Percentiles rank a stretch among this genome's conserved stretches.
phyloP scores from a whole-genome alignment of 2,797 vertebrate species.

The Taeniopygia guttata region DNA sequence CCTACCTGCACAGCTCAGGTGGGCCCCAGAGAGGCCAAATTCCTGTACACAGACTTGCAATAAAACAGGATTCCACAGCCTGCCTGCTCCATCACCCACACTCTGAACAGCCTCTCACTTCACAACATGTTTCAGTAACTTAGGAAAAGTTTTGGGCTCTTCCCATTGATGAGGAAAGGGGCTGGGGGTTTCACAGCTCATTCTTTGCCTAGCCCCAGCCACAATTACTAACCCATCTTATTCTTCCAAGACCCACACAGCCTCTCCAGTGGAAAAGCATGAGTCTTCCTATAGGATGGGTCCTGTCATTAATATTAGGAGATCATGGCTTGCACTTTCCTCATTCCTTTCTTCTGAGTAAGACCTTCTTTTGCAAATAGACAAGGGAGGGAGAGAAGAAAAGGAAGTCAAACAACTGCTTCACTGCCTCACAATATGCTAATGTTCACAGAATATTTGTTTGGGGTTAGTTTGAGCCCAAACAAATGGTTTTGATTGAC shows the following conservation, averaged over 20 bases:
- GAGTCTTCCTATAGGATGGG: not conserved
- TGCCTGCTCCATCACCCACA: not conserved
- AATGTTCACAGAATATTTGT: not conserved
- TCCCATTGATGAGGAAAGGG: not conserved
- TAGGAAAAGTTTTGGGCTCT: not conserved
- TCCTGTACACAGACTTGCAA: not conserved
- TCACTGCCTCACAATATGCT: not conserved
- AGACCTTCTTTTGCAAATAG: not conserved
- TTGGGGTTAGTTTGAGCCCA: not conserved
- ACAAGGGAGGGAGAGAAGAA: not conserved
- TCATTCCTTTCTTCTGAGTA: constrained; percentile 36
- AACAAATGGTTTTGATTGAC: not conserved
- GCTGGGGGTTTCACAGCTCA: not conserved
- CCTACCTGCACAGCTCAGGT: not conserved
- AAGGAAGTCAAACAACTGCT: not conserved
- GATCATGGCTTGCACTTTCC: not conserved
- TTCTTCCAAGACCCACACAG: not conserved
- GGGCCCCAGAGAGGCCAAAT: not conserved
- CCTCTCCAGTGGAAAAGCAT: not conserved
- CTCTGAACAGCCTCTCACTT: not conserved
- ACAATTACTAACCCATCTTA: not conserved
- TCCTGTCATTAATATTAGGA: not conserved
- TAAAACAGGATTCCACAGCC: not conserved
- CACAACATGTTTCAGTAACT: not conserved
- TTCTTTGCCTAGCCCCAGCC: not conserved